These are phyloP conservation scores for Peromyscus polionotus DNA, from an alignment of 2,113 vertebrate species.

Conservation along the genomic window DNA sequence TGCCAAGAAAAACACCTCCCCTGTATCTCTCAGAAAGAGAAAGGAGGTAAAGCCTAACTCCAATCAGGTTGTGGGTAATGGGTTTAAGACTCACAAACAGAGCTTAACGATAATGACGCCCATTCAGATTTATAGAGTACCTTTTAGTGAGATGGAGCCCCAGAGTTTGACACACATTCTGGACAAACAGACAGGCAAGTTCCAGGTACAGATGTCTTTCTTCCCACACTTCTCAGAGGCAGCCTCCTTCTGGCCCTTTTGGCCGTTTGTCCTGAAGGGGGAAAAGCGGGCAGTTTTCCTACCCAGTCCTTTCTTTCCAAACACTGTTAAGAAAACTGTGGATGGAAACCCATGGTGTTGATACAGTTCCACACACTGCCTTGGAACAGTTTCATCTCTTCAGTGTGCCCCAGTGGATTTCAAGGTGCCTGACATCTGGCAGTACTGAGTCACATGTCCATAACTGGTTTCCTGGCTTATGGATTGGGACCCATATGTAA, in stretches of 20 bases:
- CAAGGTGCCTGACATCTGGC: background rate
- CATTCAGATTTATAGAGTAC: conserved; percentile 70
- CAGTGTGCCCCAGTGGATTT: background rate
- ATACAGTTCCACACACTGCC: background rate
- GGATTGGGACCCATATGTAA: background rate
- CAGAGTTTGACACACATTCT: conserved; percentile 62
- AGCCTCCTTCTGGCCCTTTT: background rate
- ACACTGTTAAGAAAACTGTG: background rate
- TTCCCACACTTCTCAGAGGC: background rate
- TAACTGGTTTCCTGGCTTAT: background rate
- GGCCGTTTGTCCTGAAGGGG: background rate
- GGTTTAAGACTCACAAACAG: conserved; percentile 66
- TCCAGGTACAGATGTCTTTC: too few species aligned
- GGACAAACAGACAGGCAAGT: conserved; percentile 25
- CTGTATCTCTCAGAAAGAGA: conserved; percentile 82
- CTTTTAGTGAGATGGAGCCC: conserved; percentile 62
- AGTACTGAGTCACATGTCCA: background rate
- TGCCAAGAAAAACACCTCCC: conserved; percentile 82
- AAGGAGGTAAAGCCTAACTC: conserved; percentile 73
- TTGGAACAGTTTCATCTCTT: background rate
- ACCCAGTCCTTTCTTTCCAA: conserved; percentile 33
- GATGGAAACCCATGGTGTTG: background rate
- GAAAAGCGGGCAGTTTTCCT: background rate
- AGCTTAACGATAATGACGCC: conserved; percentile 69
- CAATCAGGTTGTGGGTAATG: conserved; percentile 28